phyloP scores from a whole-genome alignment of 2,888 invertebrate genomes.

The Pilophorus perplexus region DNA sequence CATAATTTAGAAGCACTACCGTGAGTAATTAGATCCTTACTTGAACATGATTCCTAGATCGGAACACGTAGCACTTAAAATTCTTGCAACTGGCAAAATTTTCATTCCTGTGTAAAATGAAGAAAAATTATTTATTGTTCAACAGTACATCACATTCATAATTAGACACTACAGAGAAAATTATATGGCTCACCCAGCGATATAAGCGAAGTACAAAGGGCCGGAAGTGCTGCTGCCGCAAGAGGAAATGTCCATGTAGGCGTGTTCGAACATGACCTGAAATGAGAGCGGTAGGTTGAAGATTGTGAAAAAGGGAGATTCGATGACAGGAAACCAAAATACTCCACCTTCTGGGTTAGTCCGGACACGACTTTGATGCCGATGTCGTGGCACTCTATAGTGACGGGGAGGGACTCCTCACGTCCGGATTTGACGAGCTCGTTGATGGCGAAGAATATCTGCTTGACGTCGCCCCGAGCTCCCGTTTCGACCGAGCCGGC shows the following conservation, averaged over 20 bases:
- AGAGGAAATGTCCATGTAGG: slow-evolving; percentile 65
- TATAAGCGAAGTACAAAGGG: slow-evolving; percentile 61
- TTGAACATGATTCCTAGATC: slow-evolving; percentile 53
- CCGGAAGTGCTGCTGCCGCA: slow-evolving; percentile 60
- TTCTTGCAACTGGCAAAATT: slow-evolving; percentile 55
- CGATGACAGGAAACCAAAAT: too few relatives aligned
- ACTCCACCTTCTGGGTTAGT: slow-evolving; percentile 53
- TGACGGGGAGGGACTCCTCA: slow-evolving; percentile 51
- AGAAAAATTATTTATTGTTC: slow-evolving; percentile 18
- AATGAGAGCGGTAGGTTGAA: too few relatives aligned
- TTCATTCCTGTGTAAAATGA: slow-evolving; percentile 54
- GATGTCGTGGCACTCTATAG: slow-evolving; percentile 58
- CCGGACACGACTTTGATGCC: slow-evolving; percentile 55
- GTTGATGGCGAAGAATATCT: slow-evolving; percentile 56
- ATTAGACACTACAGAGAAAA: slow-evolving; percentile 5
- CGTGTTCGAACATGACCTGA: slow-evolving; percentile 58
- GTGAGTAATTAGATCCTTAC: slow-evolving; percentile 49
- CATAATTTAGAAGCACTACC: background rate
- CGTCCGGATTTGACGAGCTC: slow-evolving; percentile 50
- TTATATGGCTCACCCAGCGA: slow-evolving; percentile 58
- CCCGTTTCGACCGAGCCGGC: slow-evolving; percentile 57
- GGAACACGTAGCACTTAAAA: slow-evolving; percentile 56
- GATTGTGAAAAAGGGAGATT: too few relatives aligned
- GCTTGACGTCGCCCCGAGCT: slow-evolving; percentile 56
- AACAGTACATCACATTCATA: too few relatives aligned